Evolutionary conservation across 2,888 invertebrate species (phyloP).

Genomic region (Mongoloraphidia duomilia): DNA sequence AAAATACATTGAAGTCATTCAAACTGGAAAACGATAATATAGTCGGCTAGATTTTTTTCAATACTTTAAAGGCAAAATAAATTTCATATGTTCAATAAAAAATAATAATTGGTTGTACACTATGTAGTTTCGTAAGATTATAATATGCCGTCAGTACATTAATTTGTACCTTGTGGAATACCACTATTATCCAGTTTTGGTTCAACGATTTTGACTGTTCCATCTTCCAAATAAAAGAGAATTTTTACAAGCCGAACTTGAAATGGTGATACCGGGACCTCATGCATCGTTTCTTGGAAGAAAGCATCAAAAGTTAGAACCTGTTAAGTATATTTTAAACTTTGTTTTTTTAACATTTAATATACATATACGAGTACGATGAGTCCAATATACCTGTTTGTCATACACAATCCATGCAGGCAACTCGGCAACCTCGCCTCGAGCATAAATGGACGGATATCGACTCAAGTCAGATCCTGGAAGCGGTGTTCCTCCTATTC

Average conservation of each 20-base stretch:
- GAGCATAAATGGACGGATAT: slow-evolving; percentile 57
- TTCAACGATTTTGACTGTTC: slow-evolving; percentile 76
- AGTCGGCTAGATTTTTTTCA: too few species aligned
- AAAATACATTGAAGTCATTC: not conserved
- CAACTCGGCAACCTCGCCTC: slow-evolving; percentile 56
- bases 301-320: slow-evolving; percentile 63
- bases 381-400: slow-evolving; percentile 50
- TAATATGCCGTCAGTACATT: not conserved
- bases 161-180: slow-evolving; percentile 53
- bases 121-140: too few species aligned
- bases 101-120: too few species aligned
- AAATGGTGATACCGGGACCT: slow-evolving; percentile 49
- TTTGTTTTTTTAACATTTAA: not conserved
- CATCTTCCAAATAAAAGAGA: slow-evolving; percentile 80
- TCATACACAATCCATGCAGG: slow-evolving; percentile 83
- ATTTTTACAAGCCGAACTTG: slow-evolving; percentile 69
- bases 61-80: too few species aligned
- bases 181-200: slow-evolving; percentile 74
- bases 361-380: not conserved
- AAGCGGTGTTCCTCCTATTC: slow-evolving; percentile 40
- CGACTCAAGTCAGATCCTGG: slow-evolving; percentile 34
- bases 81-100: too few species aligned
- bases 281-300: slow-evolving; percentile 68
- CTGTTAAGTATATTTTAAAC: slow-evolving; percentile 27
- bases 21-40: not conserved